A percentile compares a stretch with the other conserved stretches of the same genome.
Conservation (phyloP, 2,113 vertebrate genomes). For the Megaleporinus macrocephalus region DNA sequence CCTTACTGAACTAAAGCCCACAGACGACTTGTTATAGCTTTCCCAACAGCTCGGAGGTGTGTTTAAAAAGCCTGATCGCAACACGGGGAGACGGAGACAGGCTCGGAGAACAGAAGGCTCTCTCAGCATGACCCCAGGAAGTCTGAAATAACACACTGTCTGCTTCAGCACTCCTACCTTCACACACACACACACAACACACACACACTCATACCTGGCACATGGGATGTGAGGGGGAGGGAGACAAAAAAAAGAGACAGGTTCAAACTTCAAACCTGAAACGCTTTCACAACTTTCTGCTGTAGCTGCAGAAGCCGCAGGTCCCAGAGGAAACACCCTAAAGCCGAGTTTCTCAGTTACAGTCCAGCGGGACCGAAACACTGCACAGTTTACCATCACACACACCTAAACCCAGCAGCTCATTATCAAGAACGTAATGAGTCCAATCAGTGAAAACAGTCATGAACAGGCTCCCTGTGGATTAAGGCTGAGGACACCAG, state of each 20-base stretch:
- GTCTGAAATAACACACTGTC: slow-evolving; percentile 43
- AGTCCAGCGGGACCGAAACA: neutral
- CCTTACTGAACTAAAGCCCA: neutral
- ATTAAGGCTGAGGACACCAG: neutral
- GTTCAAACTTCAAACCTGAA: slow-evolving; percentile 3
- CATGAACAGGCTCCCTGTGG: neutral
- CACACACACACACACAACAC: slow-evolving; percentile 35
- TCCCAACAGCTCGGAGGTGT: slow-evolving; percentile 41
- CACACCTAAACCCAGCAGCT: neutral
- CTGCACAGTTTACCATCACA: neutral
- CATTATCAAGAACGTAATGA: slow-evolving; percentile 18
- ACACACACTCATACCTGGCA: slow-evolving; percentile 45
- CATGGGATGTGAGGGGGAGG: neutral
- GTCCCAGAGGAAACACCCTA: neutral
- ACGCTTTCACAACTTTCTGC: neutral
- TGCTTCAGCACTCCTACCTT: slow-evolving; percentile 35
- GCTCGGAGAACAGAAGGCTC: slow-evolving; percentile 55
- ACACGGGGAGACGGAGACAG: neutral
- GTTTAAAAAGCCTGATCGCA: slow-evolving; percentile 39
- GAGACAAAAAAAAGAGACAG: neutral
- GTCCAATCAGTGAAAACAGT: neutral
- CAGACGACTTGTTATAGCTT: slow-evolving; percentile 5
- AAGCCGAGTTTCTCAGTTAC: neutral
- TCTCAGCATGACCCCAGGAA: slow-evolving; percentile 56
- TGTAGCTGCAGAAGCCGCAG: neutral